Evolutionary conservation across 2,797 vertebrate genomes (phyloP).

Genomic region (Neostethus bicornis): DNA sequence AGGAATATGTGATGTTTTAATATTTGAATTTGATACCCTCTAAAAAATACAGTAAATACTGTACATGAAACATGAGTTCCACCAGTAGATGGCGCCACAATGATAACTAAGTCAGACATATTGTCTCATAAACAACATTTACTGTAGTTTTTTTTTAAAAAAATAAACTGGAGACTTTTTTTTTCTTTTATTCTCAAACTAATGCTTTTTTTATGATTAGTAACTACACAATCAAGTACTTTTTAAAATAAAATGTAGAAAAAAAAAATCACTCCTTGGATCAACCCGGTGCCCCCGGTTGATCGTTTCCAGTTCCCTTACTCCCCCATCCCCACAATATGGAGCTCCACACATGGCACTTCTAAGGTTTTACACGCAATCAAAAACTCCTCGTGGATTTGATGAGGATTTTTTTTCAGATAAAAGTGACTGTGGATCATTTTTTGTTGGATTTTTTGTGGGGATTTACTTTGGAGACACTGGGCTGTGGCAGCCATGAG

Average conservation of each 20-base stretch:
- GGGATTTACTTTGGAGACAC: constrained; percentile 57
- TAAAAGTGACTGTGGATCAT: constrained; percentile 55
- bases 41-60: too few relatives aligned
- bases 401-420: constrained; percentile 62
- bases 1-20: too few relatives aligned
- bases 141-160: constrained; percentile 24
- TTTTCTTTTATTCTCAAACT: background rate
- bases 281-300: constrained; percentile 82
- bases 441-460: constrained; percentile 45
- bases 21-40: too few relatives aligned
- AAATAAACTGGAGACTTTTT: constrained; percentile 24
- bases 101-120: too few relatives aligned
- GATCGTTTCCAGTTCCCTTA: constrained; percentile 68
- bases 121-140: too few relatives aligned
- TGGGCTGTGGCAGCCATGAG: constrained; percentile 81
- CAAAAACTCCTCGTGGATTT: constrained; percentile 62
- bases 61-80: too few relatives aligned
- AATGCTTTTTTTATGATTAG: background rate
- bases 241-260: constrained; percentile 1
- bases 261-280: constrained; percentile 73
- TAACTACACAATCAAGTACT: background rate
- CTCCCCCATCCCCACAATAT: too few relatives aligned
- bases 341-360: constrained; percentile 80
- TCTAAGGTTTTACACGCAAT: constrained; percentile 58
- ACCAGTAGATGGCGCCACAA: background rate